A percentile compares a stretch with the other conserved stretches of the same genome.
phyloP scores from a whole-genome alignment of 2,113 vertebrate species.

The Megaceryle torquata region DNA sequence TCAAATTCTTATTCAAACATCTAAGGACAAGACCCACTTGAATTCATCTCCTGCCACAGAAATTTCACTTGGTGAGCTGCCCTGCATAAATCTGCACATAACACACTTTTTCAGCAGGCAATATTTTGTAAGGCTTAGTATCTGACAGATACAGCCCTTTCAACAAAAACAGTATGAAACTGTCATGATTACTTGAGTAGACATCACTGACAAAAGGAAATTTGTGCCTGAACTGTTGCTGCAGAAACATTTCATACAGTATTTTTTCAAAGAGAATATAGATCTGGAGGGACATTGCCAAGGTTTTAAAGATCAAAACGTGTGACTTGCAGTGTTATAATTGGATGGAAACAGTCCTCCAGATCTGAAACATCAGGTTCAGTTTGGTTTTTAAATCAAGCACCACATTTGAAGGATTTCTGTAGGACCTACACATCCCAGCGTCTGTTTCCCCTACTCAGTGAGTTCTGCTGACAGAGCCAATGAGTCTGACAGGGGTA shows the following conservation, averaged over 20 bases:
- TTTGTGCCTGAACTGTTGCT: constrained; percentile 42
- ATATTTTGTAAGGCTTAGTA: constrained; percentile 42
- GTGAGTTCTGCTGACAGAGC: constrained; percentile 47
- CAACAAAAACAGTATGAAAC: constrained; percentile 56
- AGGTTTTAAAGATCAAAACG: constrained; percentile 57
- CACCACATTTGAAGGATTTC: constrained; percentile 18
- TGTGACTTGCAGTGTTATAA: constrained; percentile 46
- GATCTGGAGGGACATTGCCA: constrained; percentile 37
- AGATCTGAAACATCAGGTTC: constrained; percentile 47
- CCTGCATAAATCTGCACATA: constrained; percentile 37
- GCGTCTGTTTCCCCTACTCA: neutral
- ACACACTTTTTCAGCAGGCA: constrained; percentile 38
- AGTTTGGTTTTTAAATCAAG: constrained; percentile 53
- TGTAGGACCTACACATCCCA: neutral
- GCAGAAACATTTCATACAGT: constrained; percentile 45
- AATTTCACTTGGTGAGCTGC: constrained; percentile 26
- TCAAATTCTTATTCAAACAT: constrained; percentile 10
- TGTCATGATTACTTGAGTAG: constrained; percentile 42
- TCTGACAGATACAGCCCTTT: constrained; percentile 60
- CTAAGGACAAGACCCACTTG: constrained; percentile 11
- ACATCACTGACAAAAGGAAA: constrained; percentile 48
- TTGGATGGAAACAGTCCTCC: constrained; percentile 51
- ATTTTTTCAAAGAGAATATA: constrained; percentile 57
- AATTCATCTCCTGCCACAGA: constrained; percentile 27
- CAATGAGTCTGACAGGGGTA: neutral